phyloP scores from a whole-genome alignment of 2,113 vertebrate genomes.

The Tautogolabrus adspersus region DNA sequence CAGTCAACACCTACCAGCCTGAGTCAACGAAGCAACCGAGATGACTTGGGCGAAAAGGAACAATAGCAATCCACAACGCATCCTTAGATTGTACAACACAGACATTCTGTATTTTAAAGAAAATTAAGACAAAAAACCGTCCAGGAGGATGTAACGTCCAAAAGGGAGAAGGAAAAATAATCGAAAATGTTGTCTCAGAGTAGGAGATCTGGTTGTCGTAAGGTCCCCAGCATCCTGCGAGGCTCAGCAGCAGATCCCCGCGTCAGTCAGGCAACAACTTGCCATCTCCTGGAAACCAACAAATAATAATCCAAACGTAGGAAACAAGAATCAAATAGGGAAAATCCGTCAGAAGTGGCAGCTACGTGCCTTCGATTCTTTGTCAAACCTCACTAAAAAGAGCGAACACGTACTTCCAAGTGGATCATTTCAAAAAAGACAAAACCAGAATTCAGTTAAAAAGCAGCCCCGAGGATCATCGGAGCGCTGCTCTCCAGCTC shows the following conservation, averaged over 20 bases:
- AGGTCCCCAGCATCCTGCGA: conserved; percentile 87
- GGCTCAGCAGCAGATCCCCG: conserved; percentile 86
- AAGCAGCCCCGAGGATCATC: conserved; percentile 13
- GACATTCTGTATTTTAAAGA: neutral
- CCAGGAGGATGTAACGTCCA: conserved; percentile 27
- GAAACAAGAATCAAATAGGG: conserved; percentile 34
- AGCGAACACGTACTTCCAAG: conserved; percentile 45
- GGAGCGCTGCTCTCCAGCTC: conserved; percentile 33
- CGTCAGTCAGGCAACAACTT: conserved; percentile 82
- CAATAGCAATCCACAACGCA: conserved; percentile 76
- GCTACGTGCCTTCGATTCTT: conserved; percentile 9
- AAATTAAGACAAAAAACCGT: conserved; percentile 7
- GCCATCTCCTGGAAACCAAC: conserved; percentile 80
- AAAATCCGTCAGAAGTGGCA: conserved; percentile 53
- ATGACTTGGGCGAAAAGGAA: conserved; percentile 68
- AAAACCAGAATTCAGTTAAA: conserved; percentile 16
- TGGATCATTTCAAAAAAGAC: neutral
- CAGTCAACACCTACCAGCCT: conserved; percentile 72
- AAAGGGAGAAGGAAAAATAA: neutral
- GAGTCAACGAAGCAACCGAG: conserved; percentile 64
- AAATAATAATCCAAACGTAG: conserved; percentile 74
- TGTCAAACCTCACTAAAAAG: conserved; percentile 6
- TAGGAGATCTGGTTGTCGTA: conserved; percentile 73
- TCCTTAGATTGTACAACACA: conserved; percentile 53
- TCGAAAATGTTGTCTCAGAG: conserved; percentile 59